Evolutionary conservation across 2,888 invertebrate genomes (phyloP), one percentile per base, ranked within the genome.

Genomic region (Parthenolecanium corni): DNA sequence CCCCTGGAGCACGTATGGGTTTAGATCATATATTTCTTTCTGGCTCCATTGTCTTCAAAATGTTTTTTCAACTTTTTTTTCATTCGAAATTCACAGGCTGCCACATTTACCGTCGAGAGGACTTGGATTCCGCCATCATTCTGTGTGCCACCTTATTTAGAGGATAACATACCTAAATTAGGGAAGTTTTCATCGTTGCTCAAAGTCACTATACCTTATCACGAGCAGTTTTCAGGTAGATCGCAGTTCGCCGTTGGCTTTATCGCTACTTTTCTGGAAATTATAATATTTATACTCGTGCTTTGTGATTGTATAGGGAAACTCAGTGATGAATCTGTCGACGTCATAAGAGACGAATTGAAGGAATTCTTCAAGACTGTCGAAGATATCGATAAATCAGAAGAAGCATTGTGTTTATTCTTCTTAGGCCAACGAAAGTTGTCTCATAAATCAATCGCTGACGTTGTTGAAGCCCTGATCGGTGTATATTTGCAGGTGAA

Each of bases 391-490:
- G 2, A 23, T 16, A 47, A 40, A 38, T 1, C 16, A 9, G 61
- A 61, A 21, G 23, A 49, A 6, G 12, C 12, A 49, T 11, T 5
- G 12, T 31, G 31, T 31, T 9, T 31, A 9, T 49, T 49, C 16
- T 61, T 36, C 16, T 23, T 49, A 1, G 51, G 51, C 3, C 38
- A 49, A 38, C 49, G 36, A 12, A 4, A 73, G 14, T 72, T 83
- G 14, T 68, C 76, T 0, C 81, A 84, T 71, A 84, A 90, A 79
- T 74, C 78, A 54, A 74, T 88, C 3, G 86, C 94, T 0, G 94
- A 95, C 74, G 80, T 82, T 66, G 84, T 91, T 1, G 94, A 95
- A 74, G 86, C 93, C 0, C 73, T 95, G 2, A 82, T 93, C 56
- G 91, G 91, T 0, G 82, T 80, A 2, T 87, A 87, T 72, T 78